Evolutionary conservation across 2,113 vertebrate species (phyloP).

Genomic region (Sinocyclocheilus maitianheensis): DNA sequence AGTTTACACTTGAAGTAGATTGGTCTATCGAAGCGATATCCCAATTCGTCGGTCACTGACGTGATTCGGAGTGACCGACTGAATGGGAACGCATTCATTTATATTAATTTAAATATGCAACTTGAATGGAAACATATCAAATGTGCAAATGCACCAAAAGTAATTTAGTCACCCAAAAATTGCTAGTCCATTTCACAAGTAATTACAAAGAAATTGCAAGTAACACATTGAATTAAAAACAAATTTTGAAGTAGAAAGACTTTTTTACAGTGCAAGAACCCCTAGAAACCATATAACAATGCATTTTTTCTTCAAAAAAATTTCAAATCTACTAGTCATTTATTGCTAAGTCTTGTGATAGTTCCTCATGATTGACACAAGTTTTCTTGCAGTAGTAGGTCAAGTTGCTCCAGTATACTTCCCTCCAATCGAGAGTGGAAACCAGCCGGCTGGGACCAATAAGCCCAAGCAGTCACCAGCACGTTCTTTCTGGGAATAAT

Average conservation of each 20-base stretch:
- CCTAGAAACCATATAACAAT: background rate
- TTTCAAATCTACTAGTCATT: background rate
- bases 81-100: background rate
- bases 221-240: too few relatives aligned
- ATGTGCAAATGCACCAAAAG: background rate
- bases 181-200: too few relatives aligned
- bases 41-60: too few relatives aligned
- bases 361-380: too few relatives aligned
- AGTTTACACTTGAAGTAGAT: too few relatives aligned
- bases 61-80: too few relatives aligned
- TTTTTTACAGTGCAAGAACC: background rate
- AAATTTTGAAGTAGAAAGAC: too few relatives aligned
- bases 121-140: background rate
- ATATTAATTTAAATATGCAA: background rate
- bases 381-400: background rate
- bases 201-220: too few relatives aligned
- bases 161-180: too few relatives aligned
- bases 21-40: too few relatives aligned
- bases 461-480: background rate
- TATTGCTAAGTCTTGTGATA: too few relatives aligned
- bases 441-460: slow-evolving; percentile 22
- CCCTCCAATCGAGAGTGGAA: background rate
- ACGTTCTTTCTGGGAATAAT: slow-evolving; percentile 23
- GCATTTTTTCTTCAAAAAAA: too few relatives aligned
- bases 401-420: slow-evolving; percentile 10